These are phyloP conservation scores for Bambusicola thoracicus DNA, from an alignment of 2,113 vertebrate species.

Conservation along the genomic window DNA sequence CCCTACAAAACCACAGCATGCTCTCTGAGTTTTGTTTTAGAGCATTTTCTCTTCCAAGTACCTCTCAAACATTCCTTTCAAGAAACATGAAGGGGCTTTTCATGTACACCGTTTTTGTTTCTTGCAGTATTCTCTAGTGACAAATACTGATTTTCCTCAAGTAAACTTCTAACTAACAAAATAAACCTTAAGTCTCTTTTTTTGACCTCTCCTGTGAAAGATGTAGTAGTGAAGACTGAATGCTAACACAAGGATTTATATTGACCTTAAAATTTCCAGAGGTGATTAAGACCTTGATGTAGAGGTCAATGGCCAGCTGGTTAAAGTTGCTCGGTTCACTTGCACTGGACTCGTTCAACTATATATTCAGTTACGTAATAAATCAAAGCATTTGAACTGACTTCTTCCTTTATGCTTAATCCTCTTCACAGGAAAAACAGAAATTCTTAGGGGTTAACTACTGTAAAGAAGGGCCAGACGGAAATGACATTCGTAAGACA, in stretches of 20 bases:
- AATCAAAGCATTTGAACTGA: constrained; percentile 8
- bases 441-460: constrained; percentile 92
- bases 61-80: not conserved
- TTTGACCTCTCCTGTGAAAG: not conserved
- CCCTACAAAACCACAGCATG: not conserved
- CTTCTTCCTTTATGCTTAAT: constrained; percentile 14
- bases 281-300: not conserved
- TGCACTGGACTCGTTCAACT: not conserved
- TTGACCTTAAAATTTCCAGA: not conserved
- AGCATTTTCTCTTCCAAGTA: not conserved
- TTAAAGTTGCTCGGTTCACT: not conserved
- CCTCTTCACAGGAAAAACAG: constrained; percentile 88
- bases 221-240: not conserved
- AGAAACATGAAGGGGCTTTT: not conserved
- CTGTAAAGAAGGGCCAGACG: constrained; percentile 90
- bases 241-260: not conserved
- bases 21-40: not conserved
- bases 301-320: not conserved
- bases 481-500: constrained; percentile 93
- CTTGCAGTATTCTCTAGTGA: not conserved
- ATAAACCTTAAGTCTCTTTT: not conserved
- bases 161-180: not conserved
- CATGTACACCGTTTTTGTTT: not conserved
- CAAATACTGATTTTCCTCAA: not conserved
- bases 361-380: not conserved